Evolutionary conservation across 1,140 invertebrate species (phyloP).

Genomic region (Leptestheria dahalacensis): DNA sequence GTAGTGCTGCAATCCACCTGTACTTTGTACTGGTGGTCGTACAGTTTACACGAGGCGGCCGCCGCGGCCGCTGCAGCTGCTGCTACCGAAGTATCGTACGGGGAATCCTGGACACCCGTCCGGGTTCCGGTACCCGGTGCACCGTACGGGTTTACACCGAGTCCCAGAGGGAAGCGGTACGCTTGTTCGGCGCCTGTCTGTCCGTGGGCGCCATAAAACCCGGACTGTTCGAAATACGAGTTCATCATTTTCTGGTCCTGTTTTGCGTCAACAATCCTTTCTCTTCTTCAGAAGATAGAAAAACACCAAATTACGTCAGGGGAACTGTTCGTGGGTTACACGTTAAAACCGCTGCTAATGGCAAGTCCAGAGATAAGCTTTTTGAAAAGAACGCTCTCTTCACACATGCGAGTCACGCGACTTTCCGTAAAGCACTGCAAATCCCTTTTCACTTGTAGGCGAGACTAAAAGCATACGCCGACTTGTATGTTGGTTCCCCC

Average conservation of each 20-base stretch:
- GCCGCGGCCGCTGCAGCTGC: slow-evolving; percentile 60
- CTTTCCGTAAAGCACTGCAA: neutral
- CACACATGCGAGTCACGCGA: neutral
- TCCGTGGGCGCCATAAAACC: slow-evolving; percentile 75
- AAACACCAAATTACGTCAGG: too few relatives aligned
- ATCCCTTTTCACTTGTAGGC: neutral
- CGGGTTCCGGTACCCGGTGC: slow-evolving; percentile 35
- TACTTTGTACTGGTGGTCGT: slow-evolving; percentile 41
- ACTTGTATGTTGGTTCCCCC: too few relatives aligned
- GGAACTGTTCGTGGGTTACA: too few relatives aligned
- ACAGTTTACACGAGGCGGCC: slow-evolving; percentile 54
- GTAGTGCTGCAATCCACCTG: slow-evolving; percentile 21
- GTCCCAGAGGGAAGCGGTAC: slow-evolving; percentile 59
- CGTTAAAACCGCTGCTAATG: too few relatives aligned
- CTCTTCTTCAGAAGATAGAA: too few relatives aligned
- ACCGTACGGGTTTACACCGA: slow-evolving; percentile 29
- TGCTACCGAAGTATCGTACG: slow-evolving; percentile 39
- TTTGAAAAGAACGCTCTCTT: neutral
- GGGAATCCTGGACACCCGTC: slow-evolving; percentile 56
- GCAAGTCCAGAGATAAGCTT: neutral
- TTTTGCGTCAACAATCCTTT: too few relatives aligned
- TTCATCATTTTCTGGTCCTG: slow-evolving; percentile 68
- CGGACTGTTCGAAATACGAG: slow-evolving; percentile 86
- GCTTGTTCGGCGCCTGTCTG: slow-evolving; percentile 38
- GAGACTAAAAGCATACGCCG: too few relatives aligned